phyloP scores from a whole-genome alignment of 2,113 vertebrate species.

The Lepus timidus region DNA sequence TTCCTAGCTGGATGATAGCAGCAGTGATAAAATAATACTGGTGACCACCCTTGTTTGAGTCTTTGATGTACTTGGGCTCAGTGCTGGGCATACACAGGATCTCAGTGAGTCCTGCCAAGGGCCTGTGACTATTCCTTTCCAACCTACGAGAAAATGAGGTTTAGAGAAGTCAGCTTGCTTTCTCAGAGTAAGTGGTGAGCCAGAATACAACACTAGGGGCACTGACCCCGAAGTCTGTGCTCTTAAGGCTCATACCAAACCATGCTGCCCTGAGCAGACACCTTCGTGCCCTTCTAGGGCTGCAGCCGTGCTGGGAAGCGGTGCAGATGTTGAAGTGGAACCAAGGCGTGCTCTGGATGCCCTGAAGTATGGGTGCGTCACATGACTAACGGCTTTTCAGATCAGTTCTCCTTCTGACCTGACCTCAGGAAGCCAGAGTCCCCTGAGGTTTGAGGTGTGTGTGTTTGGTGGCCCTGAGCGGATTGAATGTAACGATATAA shows the following conservation, averaged over 20 bases:
- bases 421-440: slow-evolving; percentile 31
- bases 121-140: neutral
- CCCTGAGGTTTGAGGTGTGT: neutral
- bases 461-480: neutral
- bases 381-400: neutral
- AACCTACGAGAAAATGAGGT: neutral
- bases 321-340: neutral
- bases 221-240: neutral
- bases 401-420: neutral
- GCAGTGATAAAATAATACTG: neutral
- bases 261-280: neutral
- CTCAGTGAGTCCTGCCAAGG: neutral
- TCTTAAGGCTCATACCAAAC: neutral
- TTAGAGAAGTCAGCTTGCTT: neutral
- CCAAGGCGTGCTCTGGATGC: neutral
- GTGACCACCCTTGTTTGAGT: neutral
- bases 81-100: neutral
- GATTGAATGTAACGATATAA: neutral
- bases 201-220: neutral
- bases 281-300: neutral
- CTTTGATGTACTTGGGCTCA: neutral
- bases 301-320: neutral
- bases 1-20: neutral
- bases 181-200: neutral
- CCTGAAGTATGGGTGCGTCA: neutral